phyloP scores from a whole-genome alignment of 1,140 invertebrate species.

The Chymomyza costata region DNA sequence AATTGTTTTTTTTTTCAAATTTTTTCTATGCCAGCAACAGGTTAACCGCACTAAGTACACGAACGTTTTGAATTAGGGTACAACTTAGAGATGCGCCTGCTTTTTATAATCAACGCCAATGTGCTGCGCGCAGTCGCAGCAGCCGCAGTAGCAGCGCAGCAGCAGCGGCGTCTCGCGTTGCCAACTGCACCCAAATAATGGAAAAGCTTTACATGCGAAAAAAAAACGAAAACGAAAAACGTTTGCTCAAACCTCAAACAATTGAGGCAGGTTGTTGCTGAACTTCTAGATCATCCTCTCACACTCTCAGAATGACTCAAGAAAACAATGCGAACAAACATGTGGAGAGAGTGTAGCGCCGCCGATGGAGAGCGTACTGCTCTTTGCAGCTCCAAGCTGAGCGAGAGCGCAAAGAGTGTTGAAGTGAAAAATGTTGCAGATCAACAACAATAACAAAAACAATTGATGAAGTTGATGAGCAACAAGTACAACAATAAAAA shows the following conservation, averaged over 20 bases:
- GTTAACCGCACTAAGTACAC: slow-evolving; percentile 64
- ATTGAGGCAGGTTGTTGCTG: slow-evolving; percentile 60
- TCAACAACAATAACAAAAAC: slow-evolving; percentile 30
- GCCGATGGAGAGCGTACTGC: slow-evolving; percentile 31
- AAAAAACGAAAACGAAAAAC: slow-evolving; percentile 29
- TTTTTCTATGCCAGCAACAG: slow-evolving; percentile 30
- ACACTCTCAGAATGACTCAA: slow-evolving; percentile 43
- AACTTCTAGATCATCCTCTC: slow-evolving; percentile 67
- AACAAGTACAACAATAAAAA: slow-evolving; percentile 10
- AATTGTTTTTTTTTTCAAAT: slow-evolving; percentile 17
- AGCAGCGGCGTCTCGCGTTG: slow-evolving; percentile 36
- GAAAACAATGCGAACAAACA: too few relatives aligned
- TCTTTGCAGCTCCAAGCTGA: slow-evolving; percentile 19
- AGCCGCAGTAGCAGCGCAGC: slow-evolving; percentile 12
- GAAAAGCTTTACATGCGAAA: too few relatives aligned
- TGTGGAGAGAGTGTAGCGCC: slow-evolving; percentile 9
- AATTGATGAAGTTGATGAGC: neutral
- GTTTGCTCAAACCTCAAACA: slow-evolving; percentile 43
- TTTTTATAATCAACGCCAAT: slow-evolving; percentile 67
- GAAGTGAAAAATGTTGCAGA: slow-evolving; percentile 64
- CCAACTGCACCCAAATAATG: slow-evolving; percentile 58
- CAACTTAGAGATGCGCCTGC: slow-evolving; percentile 73
- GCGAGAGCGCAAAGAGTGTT: slow-evolving; percentile 32
- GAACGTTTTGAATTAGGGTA: slow-evolving; percentile 74
- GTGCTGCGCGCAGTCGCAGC: slow-evolving; percentile 19